Evolutionary conservation across 2,113 vertebrate genomes (phyloP).

Genomic region (Phyllopteryx taeniolatus): DNA sequence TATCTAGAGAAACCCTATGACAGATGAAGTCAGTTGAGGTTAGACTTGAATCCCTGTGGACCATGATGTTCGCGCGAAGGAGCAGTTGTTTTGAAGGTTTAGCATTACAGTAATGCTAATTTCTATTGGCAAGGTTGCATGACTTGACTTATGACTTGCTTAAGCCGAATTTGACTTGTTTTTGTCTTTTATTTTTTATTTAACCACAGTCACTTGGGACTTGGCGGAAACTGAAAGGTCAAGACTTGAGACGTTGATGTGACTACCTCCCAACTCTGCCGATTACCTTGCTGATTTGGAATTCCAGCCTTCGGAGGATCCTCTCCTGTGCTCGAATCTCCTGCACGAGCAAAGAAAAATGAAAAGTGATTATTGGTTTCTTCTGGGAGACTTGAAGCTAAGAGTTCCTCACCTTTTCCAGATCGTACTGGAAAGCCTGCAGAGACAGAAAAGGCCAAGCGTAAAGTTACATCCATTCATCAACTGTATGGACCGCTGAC

Average conservation of each 20-base stretch:
- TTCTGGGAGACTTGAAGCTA: not conserved
- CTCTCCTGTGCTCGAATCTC: slow-evolving; percentile 89
- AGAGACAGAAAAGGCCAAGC: slow-evolving; percentile 34
- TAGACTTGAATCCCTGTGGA: too few species aligned
- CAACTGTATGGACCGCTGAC: too few species aligned
- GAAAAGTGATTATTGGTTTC: not conserved
- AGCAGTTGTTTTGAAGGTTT: too few species aligned
- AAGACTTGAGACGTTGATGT: not conserved
- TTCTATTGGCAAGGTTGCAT: too few species aligned
- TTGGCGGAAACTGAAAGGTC: not conserved
- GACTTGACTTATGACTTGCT: too few species aligned
- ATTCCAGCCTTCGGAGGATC: slow-evolving; percentile 87
- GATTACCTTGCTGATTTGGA: slow-evolving; percentile 93
- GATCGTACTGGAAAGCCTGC: slow-evolving; percentile 93
- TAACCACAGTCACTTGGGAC: not conserved
- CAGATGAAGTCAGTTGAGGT: too few species aligned
- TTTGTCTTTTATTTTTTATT: not conserved
- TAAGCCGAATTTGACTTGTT: too few species aligned
- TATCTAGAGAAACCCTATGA: too few species aligned
- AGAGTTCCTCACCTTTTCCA: slow-evolving; percentile 85
- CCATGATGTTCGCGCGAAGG: too few species aligned
- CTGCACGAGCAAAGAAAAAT: slow-evolving; percentile 62
- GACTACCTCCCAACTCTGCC: not conserved
- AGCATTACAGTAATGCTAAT: too few species aligned
- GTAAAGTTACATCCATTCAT: not conserved